phyloP scores from a whole-genome alignment of 2,888 invertebrate genomes.

The Heteromurus nitidus region DNA sequence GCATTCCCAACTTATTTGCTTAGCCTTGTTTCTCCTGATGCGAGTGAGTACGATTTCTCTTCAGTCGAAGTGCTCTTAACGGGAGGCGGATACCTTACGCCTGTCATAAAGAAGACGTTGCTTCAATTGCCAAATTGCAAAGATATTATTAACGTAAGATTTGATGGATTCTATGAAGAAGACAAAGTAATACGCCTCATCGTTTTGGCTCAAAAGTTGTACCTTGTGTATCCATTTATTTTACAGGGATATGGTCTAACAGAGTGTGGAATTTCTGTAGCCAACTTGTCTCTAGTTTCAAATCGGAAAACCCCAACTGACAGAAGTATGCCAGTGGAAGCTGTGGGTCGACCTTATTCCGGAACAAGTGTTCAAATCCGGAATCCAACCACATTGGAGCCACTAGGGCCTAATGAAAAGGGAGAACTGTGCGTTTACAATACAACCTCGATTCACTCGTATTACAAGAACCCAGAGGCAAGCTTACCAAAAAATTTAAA shows the following conservation, averaged over 20 bases:
- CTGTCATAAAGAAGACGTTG: slow-evolving; percentile 15
- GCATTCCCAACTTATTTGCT: slow-evolving; percentile 45
- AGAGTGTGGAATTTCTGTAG: neutral
- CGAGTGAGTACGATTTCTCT: slow-evolving; percentile 26
- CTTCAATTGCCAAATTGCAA: slow-evolving; percentile 28
- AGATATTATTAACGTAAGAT: slow-evolving; percentile 38
- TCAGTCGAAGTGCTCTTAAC: slow-evolving; percentile 28
- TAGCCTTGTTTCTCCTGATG: slow-evolving; percentile 7
- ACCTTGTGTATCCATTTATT: neutral
- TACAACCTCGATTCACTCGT: slow-evolving; percentile 23
- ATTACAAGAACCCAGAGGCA: slow-evolving; percentile 52
- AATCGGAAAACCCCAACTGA: neutral
- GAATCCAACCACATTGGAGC: slow-evolving; percentile 36
- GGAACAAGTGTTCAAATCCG: slow-evolving; percentile 38
- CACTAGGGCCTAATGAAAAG: slow-evolving; percentile 37
- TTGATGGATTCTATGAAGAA: neutral
- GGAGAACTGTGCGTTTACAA: slow-evolving; percentile 46
- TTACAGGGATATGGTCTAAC: slow-evolving; percentile 11
- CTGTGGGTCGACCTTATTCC: slow-evolving; percentile 41
- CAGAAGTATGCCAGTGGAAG: neutral
- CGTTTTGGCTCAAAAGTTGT: neutral
- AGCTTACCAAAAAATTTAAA: neutral
- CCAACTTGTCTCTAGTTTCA: neutral
- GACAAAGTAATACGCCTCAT: neutral
- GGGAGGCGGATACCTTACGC: slow-evolving; percentile 27